These are phyloP conservation scores for Galerucella pusilla DNA, from an alignment of 2,888 invertebrate genomes.

Conservation along the genomic window DNA sequence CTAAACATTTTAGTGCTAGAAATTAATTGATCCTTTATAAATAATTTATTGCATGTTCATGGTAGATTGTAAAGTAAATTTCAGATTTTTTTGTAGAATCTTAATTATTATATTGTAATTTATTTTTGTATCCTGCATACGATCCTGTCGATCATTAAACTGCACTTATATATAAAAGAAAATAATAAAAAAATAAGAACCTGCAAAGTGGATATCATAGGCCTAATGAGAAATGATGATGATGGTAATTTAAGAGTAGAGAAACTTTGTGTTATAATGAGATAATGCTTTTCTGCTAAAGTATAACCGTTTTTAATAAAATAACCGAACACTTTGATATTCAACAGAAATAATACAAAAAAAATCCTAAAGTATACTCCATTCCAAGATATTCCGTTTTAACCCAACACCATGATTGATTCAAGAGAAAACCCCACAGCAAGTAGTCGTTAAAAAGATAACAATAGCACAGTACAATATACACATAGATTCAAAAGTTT, in stretches of 20 bases:
- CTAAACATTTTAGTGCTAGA: no score
- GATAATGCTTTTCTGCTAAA: slow-evolving; percentile 15
- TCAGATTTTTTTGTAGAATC: background rate
- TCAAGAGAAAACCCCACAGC: no score
- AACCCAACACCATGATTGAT: no score
- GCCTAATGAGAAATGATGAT: slow-evolving; percentile 23
- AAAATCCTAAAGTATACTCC: no score
- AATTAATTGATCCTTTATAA: no score
- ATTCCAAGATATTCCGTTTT: no score
- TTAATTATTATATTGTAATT: background rate
- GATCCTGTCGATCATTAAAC: background rate
- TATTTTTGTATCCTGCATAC: background rate
- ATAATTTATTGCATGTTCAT: no score
- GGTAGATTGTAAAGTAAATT: no score
- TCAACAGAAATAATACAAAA: background rate
- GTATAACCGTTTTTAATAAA: slow-evolving; percentile 3
- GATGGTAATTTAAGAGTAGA: slow-evolving; percentile 1
- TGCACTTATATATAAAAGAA: background rate
- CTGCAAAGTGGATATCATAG: slow-evolving; percentile 17
- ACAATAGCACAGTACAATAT: no score
- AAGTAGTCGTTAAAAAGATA: no score
- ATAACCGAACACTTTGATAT: background rate
- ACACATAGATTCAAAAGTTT: no score
- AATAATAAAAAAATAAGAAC: background rate
- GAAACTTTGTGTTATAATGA: slow-evolving; percentile 16